Base-by-base conservation (phyloP, 23 tunicate genomes). In the Ciona savignyi region DNA sequence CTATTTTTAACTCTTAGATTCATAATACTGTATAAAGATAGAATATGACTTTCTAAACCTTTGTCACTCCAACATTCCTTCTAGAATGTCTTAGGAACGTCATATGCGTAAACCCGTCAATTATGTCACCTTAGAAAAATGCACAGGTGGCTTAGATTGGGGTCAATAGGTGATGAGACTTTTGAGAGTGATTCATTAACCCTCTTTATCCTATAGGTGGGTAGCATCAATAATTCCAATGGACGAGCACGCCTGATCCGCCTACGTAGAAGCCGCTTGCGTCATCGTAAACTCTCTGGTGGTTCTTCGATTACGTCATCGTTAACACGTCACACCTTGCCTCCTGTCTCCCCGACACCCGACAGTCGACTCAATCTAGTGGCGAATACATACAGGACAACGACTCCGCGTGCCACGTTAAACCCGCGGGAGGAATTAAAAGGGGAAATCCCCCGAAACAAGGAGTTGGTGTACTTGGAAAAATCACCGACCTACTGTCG, bases 391-490 rank as follows among this genome's bases (percentile, higher is more conserved):
- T 42, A 6, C 56, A 42, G 15, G 56, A 6, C 56, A 42, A 42
- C 9, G 11, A 15, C 15, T 42, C 67, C 67, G 67, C 23, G 23
- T n/a, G 27, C 23, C 22, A 63, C 23, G 67, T 23, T 4, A 23
- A 25, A 63, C 67, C 61, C 19, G 26, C 2, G n/a, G 25, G 25
- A 30, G 9, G 86, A 42, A 6, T 42, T 42, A 42, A 42, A 42
- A 42, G 56, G 15, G 56, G 56, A 42, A 24, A 67, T 49, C 60
- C 96, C 96, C 11, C 51, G 83, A 29, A 77, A 82, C 27, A 88
- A 77, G 29, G 96, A 88, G 62, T 69, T 88, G 27, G 96, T 88
- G n/a, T 88, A 81, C 72, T 74, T 88, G 2, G 96, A 81, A 51
- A 71, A 66, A 26, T 88, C 96, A 0, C 96, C 96, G 27, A 29